These are phyloP conservation scores for Aleiodes testaceus DNA, from an alignment of 2,888 invertebrate species.

Conservation along the genomic window DNA sequence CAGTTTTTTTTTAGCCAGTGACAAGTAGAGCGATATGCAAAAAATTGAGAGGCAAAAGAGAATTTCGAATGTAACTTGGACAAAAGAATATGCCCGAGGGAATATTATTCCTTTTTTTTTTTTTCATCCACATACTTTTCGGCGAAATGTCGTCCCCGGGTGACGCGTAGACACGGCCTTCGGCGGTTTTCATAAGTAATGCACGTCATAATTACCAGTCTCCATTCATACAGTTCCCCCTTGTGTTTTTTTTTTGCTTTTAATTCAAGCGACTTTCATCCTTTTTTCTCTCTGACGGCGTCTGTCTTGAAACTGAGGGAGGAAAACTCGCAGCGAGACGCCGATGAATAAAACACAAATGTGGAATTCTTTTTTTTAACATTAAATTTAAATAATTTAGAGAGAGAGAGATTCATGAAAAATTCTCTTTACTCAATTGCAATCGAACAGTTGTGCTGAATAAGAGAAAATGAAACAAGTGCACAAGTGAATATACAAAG, in stretches of 20 bases:
- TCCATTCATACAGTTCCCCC: conserved; percentile 62
- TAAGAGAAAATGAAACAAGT: conserved; percentile 8
- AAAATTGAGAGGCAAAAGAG: conserved; percentile 6
- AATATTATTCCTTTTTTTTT: conserved; percentile 1
- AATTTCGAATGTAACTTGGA: conserved; percentile 18
- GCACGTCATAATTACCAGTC: conserved; percentile 66
- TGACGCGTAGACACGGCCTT: conserved; percentile 49
- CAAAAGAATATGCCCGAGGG: conserved; percentile 15
- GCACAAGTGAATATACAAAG: neutral
- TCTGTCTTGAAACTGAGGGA: conserved; percentile 19
- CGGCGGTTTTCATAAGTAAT: conserved; percentile 64
- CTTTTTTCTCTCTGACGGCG: conserved; percentile 33
- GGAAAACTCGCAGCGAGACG: conserved; percentile 36
- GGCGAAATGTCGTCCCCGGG: conserved; percentile 4
- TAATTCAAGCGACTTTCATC: conserved; percentile 17
- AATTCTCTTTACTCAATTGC: too few relatives aligned
- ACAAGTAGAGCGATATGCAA: conserved; percentile 18
- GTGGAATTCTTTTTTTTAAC: neutral
- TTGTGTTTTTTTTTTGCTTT: conserved; percentile 57
- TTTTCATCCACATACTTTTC: neutral
- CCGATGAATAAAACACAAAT: conserved; percentile 63
- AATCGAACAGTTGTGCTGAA: neutral
- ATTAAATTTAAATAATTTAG: neutral
- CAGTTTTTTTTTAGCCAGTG: neutral
- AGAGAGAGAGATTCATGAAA: neutral